Evolutionary conservation across 1,140 invertebrate species (phyloP), one percentile per base, ranked within the genome.

Genomic region (Hypsibius dujardini): DNA sequence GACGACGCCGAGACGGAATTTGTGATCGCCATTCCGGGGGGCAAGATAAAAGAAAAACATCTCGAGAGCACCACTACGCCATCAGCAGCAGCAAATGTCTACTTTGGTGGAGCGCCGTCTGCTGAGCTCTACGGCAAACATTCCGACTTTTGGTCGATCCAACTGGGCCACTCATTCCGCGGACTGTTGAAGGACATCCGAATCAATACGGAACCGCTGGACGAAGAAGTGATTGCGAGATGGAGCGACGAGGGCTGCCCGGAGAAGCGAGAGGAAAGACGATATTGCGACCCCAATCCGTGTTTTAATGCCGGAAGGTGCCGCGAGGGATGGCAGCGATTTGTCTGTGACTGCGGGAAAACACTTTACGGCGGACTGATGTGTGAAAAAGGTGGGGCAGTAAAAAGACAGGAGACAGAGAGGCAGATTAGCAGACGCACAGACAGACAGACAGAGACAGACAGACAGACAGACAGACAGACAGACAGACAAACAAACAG

Each of bases 251-350:
- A 56, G n/a, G 50, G 7, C 7, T 56, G 50, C n/a, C 50, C 50
- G 50, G 50, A 56, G 7, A 7, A 12, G 0, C 7, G n/a, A 12
- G 50, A 7, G 50, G 50, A 56, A 56, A 56, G n/a, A 56, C 50
- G 50, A 67, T 88, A 92, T 75, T 96, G 94, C 78, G 83, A 83
- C 47, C 87, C 86, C 1, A 83, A 86, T 72, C 91, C 93, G 0
- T 98, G 95, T 78, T 86, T 92, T 77, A 92, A 98, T 77, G 86
- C 87, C 28, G 93, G 92, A 14, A 80, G 83, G 46, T 98, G 95
- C 80, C 80, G 85, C 14, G 92, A 96, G 79, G 95, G 93, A 2
- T 96, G 94, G 92, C 95, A 96, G 80, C 84, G 94, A 73, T 93
- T 92, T 76, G 84, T 92, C 62, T 98, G 95, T 79, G 93, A 98